Base-by-base conservation (phyloP, 2,888 invertebrate genomes). In the Synanthedon tipuliformis region DNA sequence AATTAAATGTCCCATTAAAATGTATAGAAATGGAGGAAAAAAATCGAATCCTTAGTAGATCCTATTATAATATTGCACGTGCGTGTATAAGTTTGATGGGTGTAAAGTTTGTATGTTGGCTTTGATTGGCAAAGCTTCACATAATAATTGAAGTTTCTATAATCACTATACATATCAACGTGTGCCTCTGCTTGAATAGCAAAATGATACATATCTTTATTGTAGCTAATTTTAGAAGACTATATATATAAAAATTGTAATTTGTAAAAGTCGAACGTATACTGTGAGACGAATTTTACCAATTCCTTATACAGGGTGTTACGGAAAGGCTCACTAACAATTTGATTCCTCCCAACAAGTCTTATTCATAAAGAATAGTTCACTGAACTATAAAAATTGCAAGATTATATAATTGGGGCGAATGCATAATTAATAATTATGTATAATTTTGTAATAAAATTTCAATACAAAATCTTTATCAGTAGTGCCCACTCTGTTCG, bases 151-250 rank as follows among this genome's bases (percentile, higher is more conserved):
- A 64, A 34, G 34, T 68, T 50, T 12, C 12, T 50, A 59, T 64
- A 67, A 74, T 74, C 79, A 81, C 77, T 73, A 78, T 77, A 85
- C 86, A 87, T 87, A 87, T 87, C 86, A 83, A 82, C 68, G 82
- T 86, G 86, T 87, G 86, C 86, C 86, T 87, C 82, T 78, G 85
- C 86, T 84, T 85, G 57, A 70, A 82, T 82, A 84, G 84, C 78
- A 78, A 81, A 55, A 71, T 70, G 68, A 75, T 75, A 84, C 82
- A 85, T 86, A 84, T 85, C 84, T 76, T 78, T 73, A 78, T 73
- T 66, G 73, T 84, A 82, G 82, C 63, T 61, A 78, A 77, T 78
- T 80, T 78, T 80, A 82, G 79, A 78, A 70, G 72, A 81, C 80
- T 84, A 79, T 81, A 85, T 77, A 70, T 51, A 52, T 56, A 52